Base-by-base conservation (phyloP, 2,797 vertebrate species). In the Pelodytes ibericus region DNA sequence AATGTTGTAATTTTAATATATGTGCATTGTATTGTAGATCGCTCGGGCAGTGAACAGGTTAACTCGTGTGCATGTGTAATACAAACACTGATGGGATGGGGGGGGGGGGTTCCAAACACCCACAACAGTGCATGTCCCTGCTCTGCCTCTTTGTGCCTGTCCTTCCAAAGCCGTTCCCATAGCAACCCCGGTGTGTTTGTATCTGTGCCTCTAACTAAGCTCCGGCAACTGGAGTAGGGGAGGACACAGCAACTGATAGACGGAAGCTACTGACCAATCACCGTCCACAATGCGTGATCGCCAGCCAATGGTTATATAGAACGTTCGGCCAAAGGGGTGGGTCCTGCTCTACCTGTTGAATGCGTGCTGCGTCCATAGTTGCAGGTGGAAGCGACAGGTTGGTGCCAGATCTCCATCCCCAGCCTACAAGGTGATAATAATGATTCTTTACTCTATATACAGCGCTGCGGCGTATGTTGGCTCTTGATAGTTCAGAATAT, bases 331-430 rank as follows among this genome's bases (percentile, higher is more conserved):
- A 20, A 0, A 26, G 2, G 68, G 3, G 30, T 1, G 0, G 41
- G 24, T 4, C 33, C 4, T 3, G 44, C 15, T 36, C 33, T 25
- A 20, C 0, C 0, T 39, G 69, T 8, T 39, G 63, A 62, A 41
- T 13, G 30, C 77, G 60, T n/a, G 41, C 6, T 44, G 78, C 25
- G 36, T 86, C 81, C 72, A 20, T 60, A 36, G 82, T 75, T 81
- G 79, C 73, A 53, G 24, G 71, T 68, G 51, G 47, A 85, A 81
- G 67, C 10, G 11, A 20, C 39, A 5, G 74, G 56, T 80, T 64
- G 68, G 71, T 24, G 61, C 33, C 15, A 51, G 62, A 72, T 66
- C 69, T 61, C 9, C 63, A 59, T 22, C 63, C 27, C 18, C 29
- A 30, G 3, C 63, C n/a, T 30, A 1, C 1, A 51, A 78, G 75